Evolutionary conservation across 1,140 invertebrate genomes (phyloP), one percentile per base, ranked within the genome.

Genomic region (Daktulosphaira vitifoliae): DNA sequence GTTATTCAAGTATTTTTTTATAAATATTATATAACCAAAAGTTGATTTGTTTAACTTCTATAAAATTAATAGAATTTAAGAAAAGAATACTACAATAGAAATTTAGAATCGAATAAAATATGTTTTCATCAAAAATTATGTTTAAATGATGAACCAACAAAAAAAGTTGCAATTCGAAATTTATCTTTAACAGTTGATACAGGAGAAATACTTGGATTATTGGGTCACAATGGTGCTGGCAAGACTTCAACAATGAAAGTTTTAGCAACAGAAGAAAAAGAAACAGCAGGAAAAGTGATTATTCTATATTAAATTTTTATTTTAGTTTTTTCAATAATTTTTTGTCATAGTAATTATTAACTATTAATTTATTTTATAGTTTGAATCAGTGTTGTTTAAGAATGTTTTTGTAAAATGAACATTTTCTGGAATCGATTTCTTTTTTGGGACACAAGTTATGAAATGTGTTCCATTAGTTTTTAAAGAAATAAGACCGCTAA

Each of bases 211-310:
- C 86, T 92, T 71, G 90, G 90, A 0, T 77, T 93, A 7, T 74
- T 93, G 0, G 90, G 90, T 0, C 89, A 90, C 69, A 92, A 92
- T 70, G 85, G 85, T n/a, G 89, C 90, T 29, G 90, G 90, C 1
- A 93, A 93, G 78, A 90, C 89, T 1, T 90, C 89, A n/a, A 85
- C 87, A 1, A 84, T 93, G 80, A 89, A 84, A 72, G 89, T 92
- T 66, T 86, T 93, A 46, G 90, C 84, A 22, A 86, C 87, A 0
- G 89, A 92, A 72, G 84, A 88, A 72, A 77, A 79, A 5, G 81
- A 87, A 2, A 87, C 85, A 4, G 78, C 79, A 66, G 90, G 90
- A 49, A 79, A 81, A 68, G 85, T 87, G n/a, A n/a, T n/a, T n/a
- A n/a, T n/a, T n/a, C n/a, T n/a, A n/a, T n/a, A n/a, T n/a, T n/a